Conservation (phyloP, 2,797 vertebrate genomes). For the Propithecus deckenii region DNA sequence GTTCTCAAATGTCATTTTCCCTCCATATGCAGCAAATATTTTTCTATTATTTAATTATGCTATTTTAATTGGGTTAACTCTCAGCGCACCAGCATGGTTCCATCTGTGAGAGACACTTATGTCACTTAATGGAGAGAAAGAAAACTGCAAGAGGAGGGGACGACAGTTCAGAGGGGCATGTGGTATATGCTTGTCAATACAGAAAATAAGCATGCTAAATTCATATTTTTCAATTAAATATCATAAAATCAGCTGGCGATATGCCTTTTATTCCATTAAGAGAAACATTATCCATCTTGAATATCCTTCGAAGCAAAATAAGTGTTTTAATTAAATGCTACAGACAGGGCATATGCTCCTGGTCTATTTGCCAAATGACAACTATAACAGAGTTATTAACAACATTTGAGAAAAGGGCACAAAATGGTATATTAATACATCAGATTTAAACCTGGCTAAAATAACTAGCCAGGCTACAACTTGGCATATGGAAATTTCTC, state of each 20-base stretch:
- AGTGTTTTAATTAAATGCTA: slow-evolving; percentile 61
- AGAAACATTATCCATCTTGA: slow-evolving; percentile 36
- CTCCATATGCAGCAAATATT: slow-evolving; percentile 61
- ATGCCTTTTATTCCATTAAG: slow-evolving; percentile 58
- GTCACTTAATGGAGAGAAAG: background rate
- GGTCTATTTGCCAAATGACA: background rate
- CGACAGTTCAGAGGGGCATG: background rate
- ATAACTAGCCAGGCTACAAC: background rate
- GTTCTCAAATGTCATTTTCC: slow-evolving; percentile 68
- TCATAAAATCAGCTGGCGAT: slow-evolving; percentile 31
- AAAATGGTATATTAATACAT: background rate
- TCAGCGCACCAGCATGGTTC: background rate
- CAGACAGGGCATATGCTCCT: background rate
- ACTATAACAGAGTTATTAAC: background rate
- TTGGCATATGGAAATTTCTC: background rate
- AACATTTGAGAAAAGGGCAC: background rate
- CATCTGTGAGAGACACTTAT: slow-evolving; percentile 30
- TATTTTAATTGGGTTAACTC: slow-evolving; percentile 64
- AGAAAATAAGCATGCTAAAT: slow-evolving; percentile 18
- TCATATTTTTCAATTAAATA: slow-evolving; percentile 40
- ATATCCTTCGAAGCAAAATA: slow-evolving; percentile 46
- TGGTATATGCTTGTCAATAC: background rate
- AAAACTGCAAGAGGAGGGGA: background rate
- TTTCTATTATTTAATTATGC: slow-evolving; percentile 60
- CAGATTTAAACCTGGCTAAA: background rate